Evolutionary conservation across 2,113 vertebrate genomes (phyloP).

Genomic region (Indicator maculatus): DNA sequence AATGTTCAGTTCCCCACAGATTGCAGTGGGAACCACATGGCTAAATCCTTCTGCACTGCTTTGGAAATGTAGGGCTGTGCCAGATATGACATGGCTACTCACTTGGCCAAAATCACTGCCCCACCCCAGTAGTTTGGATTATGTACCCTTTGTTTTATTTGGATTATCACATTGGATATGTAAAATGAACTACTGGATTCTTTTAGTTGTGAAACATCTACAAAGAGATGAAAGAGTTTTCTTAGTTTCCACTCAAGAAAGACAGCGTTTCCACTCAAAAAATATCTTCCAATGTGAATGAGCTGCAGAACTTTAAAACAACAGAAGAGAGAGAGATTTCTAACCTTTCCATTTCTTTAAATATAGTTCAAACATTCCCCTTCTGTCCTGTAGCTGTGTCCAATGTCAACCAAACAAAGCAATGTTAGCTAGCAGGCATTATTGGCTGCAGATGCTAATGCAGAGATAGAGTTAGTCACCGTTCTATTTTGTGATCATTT

Average conservation of each 20-base stretch:
- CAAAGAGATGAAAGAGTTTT: slow-evolving; percentile 9
- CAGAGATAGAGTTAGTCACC: slow-evolving; percentile 47
- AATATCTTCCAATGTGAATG: slow-evolving; percentile 9
- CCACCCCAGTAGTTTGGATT: slow-evolving; percentile 42
- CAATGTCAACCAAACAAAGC: slow-evolving; percentile 41
- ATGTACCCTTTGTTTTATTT: slow-evolving; percentile 46
- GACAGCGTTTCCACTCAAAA: slow-evolving; percentile 14
- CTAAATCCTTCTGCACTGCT: slow-evolving; percentile 36
- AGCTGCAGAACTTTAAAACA: slow-evolving; percentile 26
- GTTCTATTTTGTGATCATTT: slow-evolving; percentile 59
- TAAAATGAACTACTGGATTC: slow-evolving; percentile 45
- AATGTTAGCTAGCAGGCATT: slow-evolving; percentile 44
- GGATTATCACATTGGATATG: slow-evolving; percentile 23
- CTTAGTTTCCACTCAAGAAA: not conserved
- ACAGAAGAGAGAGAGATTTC: not conserved
- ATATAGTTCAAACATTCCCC: slow-evolving; percentile 33
- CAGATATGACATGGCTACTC: slow-evolving; percentile 5
- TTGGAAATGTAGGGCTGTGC: slow-evolving; percentile 58
- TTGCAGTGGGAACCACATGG: slow-evolving; percentile 36
- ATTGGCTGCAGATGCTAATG: slow-evolving; percentile 51
- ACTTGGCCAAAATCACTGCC: slow-evolving; percentile 35
- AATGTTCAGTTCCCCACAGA: slow-evolving; percentile 22
- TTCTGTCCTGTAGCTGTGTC: not conserved
- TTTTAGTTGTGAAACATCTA: slow-evolving; percentile 32
- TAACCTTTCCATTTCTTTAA: slow-evolving; percentile 51